A percentile compares a stretch with the other conserved stretches of the same genome.
These are phyloP conservation scores for Ursus arctos DNA, from an alignment of 2,113 vertebrate genomes.

Conservation along the genomic window DNA sequence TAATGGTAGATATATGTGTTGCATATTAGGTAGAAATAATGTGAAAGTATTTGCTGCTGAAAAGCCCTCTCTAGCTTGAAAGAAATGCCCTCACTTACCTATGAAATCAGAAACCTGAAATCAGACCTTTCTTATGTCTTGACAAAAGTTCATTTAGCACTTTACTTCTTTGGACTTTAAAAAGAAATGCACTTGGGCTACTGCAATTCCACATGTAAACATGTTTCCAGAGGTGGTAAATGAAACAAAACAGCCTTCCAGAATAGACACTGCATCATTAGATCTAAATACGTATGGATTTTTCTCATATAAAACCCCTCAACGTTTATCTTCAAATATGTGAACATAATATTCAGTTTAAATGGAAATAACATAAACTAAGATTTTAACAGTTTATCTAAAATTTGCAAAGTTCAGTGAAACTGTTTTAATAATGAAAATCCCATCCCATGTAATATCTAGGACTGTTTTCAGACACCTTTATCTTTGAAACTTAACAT, in stretches of 20 bases:
- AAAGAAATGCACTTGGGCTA: not conserved
- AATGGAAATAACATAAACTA: not conserved
- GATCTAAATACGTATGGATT: not conserved
- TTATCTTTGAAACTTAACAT: not conserved
- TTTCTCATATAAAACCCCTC: not conserved
- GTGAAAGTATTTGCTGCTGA: not conserved
- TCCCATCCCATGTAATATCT: not conserved
- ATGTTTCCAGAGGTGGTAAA: not conserved
- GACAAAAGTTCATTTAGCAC: not conserved
- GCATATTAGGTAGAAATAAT: not conserved
- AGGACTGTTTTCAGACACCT: not conserved
- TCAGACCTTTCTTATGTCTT: not conserved
- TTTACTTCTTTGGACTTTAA: not conserved
- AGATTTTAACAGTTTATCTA: not conserved
- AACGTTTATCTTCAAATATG: not conserved
- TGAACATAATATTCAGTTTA: not conserved
- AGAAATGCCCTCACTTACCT: not conserved
- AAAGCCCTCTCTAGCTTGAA: not conserved
- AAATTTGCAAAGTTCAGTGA: not conserved
- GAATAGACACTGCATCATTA: not conserved
- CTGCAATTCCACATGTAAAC: not conserved
- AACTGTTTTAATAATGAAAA: conserved; percentile 34
- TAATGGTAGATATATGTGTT: not conserved
- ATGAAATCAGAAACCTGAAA: not conserved
- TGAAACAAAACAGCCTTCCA: not conserved